These are phyloP conservation scores for Aphelenchoides avenae DNA, from an alignment of 1,140 invertebrate genomes.

Conservation along the genomic window DNA sequence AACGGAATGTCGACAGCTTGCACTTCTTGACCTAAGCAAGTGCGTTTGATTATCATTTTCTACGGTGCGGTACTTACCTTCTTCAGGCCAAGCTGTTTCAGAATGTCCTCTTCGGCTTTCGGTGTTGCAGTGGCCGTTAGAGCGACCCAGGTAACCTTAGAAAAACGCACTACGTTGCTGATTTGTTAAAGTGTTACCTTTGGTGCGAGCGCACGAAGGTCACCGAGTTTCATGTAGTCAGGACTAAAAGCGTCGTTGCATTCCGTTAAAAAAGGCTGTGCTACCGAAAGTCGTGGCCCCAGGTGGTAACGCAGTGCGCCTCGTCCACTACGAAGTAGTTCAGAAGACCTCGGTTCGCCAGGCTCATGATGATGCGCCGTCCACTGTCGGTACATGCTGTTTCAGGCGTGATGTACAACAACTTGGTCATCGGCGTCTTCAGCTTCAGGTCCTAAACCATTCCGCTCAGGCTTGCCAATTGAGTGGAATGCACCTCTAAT, in stretches of 20 bases:
- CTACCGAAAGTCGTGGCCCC: constrained; percentile 96
- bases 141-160: constrained; percentile 74
- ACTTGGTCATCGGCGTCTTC: constrained; percentile 69
- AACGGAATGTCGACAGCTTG: constrained; percentile 67
- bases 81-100: constrained; percentile 64
- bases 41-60: constrained; percentile 5
- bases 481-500: constrained; percentile 55
- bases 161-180: constrained; percentile 1
- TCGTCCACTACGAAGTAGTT: constrained; percentile 72
- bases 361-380: constrained; percentile 62
- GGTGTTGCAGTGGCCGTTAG: constrained; percentile 82
- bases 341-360: constrained; percentile 65
- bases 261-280: not conserved
- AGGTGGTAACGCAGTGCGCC: constrained; percentile 74
- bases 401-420: constrained; percentile 88
- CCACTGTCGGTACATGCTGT: constrained; percentile 61
- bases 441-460: constrained; percentile 68
- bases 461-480: constrained; percentile 38
- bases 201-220: constrained; percentile 69
- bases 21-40: constrained; percentile 64
- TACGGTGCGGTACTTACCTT: constrained; percentile 8
- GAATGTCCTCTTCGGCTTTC: constrained; percentile 66
- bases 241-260: constrained; percentile 69
- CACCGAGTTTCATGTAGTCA: constrained; percentile 82
- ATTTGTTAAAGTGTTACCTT: too few species aligned